Evolutionary conservation across 2,888 invertebrate genomes (phyloP), one percentile per base, ranked within the genome.

Genomic region (Xanthorhoe designata): DNA sequence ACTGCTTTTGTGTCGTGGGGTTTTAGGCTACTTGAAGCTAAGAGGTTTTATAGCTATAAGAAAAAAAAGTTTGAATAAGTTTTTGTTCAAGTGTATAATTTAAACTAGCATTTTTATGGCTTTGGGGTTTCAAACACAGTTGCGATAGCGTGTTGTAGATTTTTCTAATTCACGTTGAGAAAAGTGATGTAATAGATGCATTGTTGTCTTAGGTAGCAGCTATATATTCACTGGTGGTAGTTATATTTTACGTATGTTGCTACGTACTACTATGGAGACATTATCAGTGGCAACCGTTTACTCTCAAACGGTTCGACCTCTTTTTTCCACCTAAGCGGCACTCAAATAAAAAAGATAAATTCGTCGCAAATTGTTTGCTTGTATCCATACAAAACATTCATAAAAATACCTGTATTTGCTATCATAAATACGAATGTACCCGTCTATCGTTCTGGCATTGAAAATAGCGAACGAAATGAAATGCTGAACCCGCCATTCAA

Each of bases 401-500:
- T 17, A 47, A 47, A 47, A 47, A 42, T 18, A 49, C 24, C n/a
- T 24, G 24, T 24, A 19, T 51, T 51, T 51, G 51, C 10, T 24
- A 24, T 29, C 18, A 17, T 9, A 32, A 58, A 32, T 50, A 32
- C 32, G 49, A 35, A 17, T 19, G 18, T 67, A 55, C 4, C 32
- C 60, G 61, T 68, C 38, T 67, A 67, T 54, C 60, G 63, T 65
- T 61, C 62, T 67, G 60, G 61, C 72, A 74, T 72, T 72, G 73
- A 77, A 76, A 73, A 69, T 66, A 69, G 61, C 56, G 53, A 63
- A 73, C 74, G 55, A 76, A 80, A 82, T 78, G 73, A 78, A 80
- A 79, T 74, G 72, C 74, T 76, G 80, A 78, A 72, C 68, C 66
- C 73, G 75, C 76, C 76, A 82, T 82, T 81, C 73, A 77, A 81